A percentile compares a stretch with the other conserved stretches of the same genome.
phyloP scores from a whole-genome alignment of 2,797 vertebrate genomes.

The Cyprinella venusta region DNA sequence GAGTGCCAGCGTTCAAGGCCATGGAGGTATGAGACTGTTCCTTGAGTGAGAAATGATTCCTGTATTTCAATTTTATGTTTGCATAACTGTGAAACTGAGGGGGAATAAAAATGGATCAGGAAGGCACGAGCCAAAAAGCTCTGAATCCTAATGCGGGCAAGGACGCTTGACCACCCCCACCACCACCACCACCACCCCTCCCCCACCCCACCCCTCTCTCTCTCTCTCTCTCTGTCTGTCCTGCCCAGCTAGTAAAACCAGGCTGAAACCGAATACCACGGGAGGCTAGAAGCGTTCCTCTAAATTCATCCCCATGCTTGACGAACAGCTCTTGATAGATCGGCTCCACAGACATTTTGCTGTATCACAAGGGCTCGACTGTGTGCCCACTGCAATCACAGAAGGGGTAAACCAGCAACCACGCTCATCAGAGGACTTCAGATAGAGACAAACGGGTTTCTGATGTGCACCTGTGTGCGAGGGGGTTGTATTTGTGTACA shows the following conservation, averaged over 20 bases:
- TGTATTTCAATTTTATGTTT: constrained; percentile 24
- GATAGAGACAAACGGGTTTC: constrained; percentile 47
- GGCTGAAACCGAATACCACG: constrained; percentile 77
- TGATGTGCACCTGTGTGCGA: constrained; percentile 46
- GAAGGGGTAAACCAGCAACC: constrained; percentile 71
- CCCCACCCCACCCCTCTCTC: constrained; percentile 52
- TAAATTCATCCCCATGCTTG: constrained; percentile 66
- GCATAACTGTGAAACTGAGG: background rate
- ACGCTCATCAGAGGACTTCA: constrained; percentile 64
- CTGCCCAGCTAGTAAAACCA: constrained; percentile 73
- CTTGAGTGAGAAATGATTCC: background rate
- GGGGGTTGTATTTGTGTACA: constrained; percentile 43
- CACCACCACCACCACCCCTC: background rate
- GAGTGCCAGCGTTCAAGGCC: background rate
- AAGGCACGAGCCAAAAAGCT: constrained; percentile 55
- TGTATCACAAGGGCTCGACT: constrained; percentile 77
- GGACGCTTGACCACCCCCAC: constrained; percentile 67
- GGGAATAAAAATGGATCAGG: constrained; percentile 18
- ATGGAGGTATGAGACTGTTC: background rate
- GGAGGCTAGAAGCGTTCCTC: constrained; percentile 73
- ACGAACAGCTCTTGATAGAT: constrained; percentile 71
- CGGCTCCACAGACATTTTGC: constrained; percentile 72
- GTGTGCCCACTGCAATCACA: constrained; percentile 66
- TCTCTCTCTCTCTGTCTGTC: constrained; percentile 65
- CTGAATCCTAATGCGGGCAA: constrained; percentile 60